Evolutionary conservation across 2,113 vertebrate genomes (phyloP).

Genomic region (Coregonus clupeaformis): DNA sequence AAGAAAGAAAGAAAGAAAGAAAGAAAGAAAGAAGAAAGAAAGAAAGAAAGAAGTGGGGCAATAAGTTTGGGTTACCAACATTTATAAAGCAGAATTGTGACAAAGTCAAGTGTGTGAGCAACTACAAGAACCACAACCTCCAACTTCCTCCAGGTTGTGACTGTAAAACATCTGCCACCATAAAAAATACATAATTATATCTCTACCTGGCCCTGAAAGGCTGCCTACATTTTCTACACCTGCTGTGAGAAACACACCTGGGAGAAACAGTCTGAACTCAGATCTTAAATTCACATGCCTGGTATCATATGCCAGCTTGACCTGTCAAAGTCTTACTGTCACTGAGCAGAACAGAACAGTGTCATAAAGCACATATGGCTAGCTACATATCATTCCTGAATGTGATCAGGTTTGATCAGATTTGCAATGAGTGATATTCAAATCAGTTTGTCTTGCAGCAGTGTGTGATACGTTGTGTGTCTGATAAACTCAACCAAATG

Average conservation of each 20-base stretch:
- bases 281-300: conserved; percentile 11
- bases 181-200: background rate
- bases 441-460: no score
- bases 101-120: background rate
- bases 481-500: no score
- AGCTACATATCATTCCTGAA: no score
- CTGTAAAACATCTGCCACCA: background rate
- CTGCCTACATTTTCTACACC: background rate
- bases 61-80: background rate
- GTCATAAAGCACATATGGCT: no score
- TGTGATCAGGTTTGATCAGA: no score
- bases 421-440: no score
- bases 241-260: background rate
- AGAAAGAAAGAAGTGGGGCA: background rate
- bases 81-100: background rate
- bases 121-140: background rate
- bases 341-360: background rate
- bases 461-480: no score
- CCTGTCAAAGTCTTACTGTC: background rate
- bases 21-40: background rate
- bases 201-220: background rate
- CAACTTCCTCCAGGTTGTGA: no score
- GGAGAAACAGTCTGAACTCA: background rate
- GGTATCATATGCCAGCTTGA: background rate
- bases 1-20: no score